A percentile compares a stretch with the other conserved stretches of the same genome.
phyloP scores from a whole-genome alignment of 2,113 vertebrate species.

The Calypte anna region DNA sequence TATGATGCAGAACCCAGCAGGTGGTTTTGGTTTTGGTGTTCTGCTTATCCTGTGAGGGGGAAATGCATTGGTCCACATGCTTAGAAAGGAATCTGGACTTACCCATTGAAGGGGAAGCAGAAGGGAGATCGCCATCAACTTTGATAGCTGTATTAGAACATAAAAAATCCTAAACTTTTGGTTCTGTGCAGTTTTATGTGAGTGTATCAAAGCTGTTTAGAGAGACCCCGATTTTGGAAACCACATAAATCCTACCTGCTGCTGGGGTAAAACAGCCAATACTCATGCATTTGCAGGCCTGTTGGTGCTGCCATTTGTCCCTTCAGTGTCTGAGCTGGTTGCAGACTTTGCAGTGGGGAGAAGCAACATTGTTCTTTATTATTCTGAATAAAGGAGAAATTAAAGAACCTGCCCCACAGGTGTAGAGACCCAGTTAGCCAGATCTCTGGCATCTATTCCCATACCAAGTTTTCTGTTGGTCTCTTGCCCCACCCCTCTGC shows the following conservation, averaged over 20 bases:
- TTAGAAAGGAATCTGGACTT: not conserved
- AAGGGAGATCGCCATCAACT: not conserved
- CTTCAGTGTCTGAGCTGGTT: not conserved
- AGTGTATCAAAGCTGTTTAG: not conserved
- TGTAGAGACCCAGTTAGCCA: not conserved
- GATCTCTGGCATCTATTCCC: not conserved
- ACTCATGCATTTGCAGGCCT: not conserved
- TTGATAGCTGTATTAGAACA: not conserved
- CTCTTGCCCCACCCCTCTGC: too few species aligned
- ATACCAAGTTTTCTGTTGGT: not conserved
- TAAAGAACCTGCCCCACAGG: not conserved
- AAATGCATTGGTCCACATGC: fast-evolving
- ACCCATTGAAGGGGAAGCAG: not conserved
- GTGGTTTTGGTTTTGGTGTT: not conserved
- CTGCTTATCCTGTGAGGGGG: not conserved
- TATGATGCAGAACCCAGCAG: not conserved
- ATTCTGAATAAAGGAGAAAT: not conserved
- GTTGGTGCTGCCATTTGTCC: not conserved
- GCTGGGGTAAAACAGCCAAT: not conserved
- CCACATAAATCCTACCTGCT: not conserved
- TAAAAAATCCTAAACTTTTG: not conserved
- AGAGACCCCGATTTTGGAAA: not conserved
- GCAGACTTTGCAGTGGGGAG: not conserved
- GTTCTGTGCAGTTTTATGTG: not conserved
- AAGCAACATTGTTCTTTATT: not conserved